Percentiles rank a stretch among this genome's conserved stretches.
Evolutionary conservation across 1,140 invertebrate species (phyloP).

Genomic region (Rhagoletis pomonella): DNA sequence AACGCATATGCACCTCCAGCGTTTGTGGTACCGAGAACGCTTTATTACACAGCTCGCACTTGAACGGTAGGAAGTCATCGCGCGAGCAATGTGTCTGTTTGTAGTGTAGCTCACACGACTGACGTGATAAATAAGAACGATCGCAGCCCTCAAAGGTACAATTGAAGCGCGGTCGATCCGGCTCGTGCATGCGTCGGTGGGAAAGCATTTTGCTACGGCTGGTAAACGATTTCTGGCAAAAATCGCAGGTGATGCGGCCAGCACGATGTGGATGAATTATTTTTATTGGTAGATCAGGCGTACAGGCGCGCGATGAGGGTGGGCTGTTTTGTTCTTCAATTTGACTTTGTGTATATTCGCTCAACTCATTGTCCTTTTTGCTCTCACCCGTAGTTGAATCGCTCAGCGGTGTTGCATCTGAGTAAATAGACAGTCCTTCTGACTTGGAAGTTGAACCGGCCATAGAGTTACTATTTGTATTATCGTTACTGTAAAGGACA

Average conservation of each 20-base stretch:
- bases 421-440: background rate
- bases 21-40: conserved; percentile 76
- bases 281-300: background rate
- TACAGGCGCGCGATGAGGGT: background rate
- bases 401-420: background rate
- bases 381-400: background rate
- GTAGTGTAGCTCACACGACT: conserved; percentile 61
- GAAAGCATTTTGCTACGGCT: conserved; percentile 56
- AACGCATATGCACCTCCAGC: conserved; percentile 78
- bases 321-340: background rate
- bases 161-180: conserved; percentile 57
- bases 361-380: too few species aligned
- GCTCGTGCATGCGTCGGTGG: conserved; percentile 60
- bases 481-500: too few species aligned
- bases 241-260: background rate
- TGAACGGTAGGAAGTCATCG: background rate
- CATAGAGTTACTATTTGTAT: too few species aligned
- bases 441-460: too few species aligned
- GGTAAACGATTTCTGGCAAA: conserved; percentile 32
- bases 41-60: conserved; percentile 75
- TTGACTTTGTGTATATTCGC: too few species aligned
- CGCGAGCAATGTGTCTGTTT: conserved; percentile 58
- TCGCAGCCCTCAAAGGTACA: conserved; percentile 57
- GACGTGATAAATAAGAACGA: conserved; percentile 60
- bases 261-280: background rate